Conservation (phyloP, 2,797 vertebrate genomes). For the Sebastiscus albofasciatus region DNA sequence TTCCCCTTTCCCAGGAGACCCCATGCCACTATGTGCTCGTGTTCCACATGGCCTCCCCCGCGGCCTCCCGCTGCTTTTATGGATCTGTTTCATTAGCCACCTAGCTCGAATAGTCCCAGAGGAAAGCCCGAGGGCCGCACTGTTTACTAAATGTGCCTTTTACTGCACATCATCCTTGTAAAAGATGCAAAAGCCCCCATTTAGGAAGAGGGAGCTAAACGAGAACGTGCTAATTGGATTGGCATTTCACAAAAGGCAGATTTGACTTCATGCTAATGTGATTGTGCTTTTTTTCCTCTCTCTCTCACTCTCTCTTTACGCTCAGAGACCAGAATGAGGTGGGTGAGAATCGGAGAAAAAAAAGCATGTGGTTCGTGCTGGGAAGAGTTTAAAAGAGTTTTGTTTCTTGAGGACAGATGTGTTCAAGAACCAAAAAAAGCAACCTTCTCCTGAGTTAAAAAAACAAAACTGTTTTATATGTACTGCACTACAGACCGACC, state of each 20-base stretch:
- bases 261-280: constrained; percentile 80
- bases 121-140: constrained; percentile 60
- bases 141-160: constrained; percentile 78
- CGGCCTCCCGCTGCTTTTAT: constrained; percentile 50
- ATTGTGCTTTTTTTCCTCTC: constrained; percentile 51
- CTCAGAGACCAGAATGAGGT: constrained; percentile 58
- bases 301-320: constrained; percentile 7
- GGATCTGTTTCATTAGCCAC: constrained; percentile 76
- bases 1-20: constrained; percentile 36
- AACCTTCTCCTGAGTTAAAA: not conserved
- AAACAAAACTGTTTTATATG: not conserved
- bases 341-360: constrained; percentile 57
- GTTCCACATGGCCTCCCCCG: constrained; percentile 40
- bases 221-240: constrained; percentile 78
- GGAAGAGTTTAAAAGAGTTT: constrained; percentile 18
- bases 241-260: constrained; percentile 82
- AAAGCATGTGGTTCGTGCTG: constrained; percentile 26
- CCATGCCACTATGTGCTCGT: constrained; percentile 8
- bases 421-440: not conserved
- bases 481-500: not conserved
- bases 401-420: constrained; percentile 9
- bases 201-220: constrained; percentile 66
- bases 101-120: constrained; percentile 69
- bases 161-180: constrained; percentile 71
- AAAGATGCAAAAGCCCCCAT: constrained; percentile 75